Conservation (phyloP, 1,140 invertebrate genomes). For the Octopus sinensis region DNA sequence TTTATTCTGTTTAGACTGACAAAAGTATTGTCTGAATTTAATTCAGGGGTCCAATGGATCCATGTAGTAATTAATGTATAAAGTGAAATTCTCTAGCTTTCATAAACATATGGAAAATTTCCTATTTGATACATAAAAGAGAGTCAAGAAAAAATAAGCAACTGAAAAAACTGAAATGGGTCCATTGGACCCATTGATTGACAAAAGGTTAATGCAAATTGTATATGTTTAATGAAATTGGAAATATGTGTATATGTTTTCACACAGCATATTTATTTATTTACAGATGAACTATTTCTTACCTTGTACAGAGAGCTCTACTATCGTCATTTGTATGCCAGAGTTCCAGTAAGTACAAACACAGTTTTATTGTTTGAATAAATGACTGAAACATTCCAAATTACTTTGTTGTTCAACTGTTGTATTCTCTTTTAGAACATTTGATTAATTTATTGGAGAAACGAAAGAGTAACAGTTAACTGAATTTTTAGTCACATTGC, state of each 20-base stretch:
- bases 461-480: not conserved
- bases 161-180: not conserved
- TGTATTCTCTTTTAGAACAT: not conserved
- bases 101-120: too few species aligned
- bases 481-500: not conserved
- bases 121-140: too few species aligned
- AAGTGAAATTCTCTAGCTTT: too few species aligned
- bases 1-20: too few species aligned
- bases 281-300: constrained; percentile 70
- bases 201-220: not conserved
- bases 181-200: not conserved
- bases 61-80: too few species aligned
- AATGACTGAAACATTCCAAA: too few species aligned
- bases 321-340: constrained; percentile 93
- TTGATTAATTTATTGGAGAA: not conserved
- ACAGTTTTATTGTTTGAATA: not conserved
- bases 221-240: not conserved
- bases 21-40: too few species aligned
- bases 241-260: not conserved
- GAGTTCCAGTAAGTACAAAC: constrained; percentile 52
- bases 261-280: constrained; percentile 23
- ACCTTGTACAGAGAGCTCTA: constrained; percentile 97
- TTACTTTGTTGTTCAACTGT: not conserved
- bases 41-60: too few species aligned
- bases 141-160: not conserved